Percentiles rank a stretch among this genome's conserved stretches.
These are phyloP conservation scores for Dascyllus trimaculatus DNA, from an alignment of 2,113 vertebrate species.

Conservation along the genomic window DNA sequence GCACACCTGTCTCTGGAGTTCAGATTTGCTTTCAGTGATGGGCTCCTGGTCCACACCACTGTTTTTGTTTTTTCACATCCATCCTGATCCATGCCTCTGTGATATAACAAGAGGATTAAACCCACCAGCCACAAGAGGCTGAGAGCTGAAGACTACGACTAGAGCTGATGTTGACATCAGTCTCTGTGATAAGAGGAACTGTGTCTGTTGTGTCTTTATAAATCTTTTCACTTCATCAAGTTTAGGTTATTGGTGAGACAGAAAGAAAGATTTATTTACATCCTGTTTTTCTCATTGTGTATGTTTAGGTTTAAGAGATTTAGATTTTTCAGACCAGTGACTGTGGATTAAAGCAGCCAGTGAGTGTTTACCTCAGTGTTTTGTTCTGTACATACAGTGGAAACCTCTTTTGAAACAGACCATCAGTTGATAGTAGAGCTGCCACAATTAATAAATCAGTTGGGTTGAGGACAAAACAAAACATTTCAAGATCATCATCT, in stretches of 20 bases:
- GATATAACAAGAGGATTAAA: constrained; percentile 54
- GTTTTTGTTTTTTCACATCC: constrained; percentile 10
- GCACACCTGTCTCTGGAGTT: constrained; percentile 35
- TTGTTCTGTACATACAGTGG: neutral
- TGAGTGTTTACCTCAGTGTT: constrained; percentile 2
- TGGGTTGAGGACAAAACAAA: too few relatives aligned
- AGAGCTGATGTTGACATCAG: constrained; percentile 11
- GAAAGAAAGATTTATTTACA: too few relatives aligned
- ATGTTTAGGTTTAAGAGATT: too few relatives aligned
- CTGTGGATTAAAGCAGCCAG: too few relatives aligned
- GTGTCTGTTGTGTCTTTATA: too few relatives aligned
- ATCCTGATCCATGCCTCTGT: constrained; percentile 25
- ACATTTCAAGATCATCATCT: too few relatives aligned
- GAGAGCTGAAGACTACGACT: constrained; percentile 5
- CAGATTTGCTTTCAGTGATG: constrained; percentile 11
- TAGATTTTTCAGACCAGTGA: too few relatives aligned
- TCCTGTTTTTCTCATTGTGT: too few relatives aligned
- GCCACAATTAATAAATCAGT: too few relatives aligned
- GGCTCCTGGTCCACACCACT: neutral
- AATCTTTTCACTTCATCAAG: too few relatives aligned
- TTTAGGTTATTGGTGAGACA: too few relatives aligned
- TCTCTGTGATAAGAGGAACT: neutral
- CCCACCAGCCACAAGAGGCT: neutral
- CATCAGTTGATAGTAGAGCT: neutral
- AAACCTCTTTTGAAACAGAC: neutral